Percentiles rank a stretch among this genome's conserved stretches.
phyloP scores from a whole-genome alignment of 2,888 invertebrate species.

The Hydrotaea diabolus region DNA sequence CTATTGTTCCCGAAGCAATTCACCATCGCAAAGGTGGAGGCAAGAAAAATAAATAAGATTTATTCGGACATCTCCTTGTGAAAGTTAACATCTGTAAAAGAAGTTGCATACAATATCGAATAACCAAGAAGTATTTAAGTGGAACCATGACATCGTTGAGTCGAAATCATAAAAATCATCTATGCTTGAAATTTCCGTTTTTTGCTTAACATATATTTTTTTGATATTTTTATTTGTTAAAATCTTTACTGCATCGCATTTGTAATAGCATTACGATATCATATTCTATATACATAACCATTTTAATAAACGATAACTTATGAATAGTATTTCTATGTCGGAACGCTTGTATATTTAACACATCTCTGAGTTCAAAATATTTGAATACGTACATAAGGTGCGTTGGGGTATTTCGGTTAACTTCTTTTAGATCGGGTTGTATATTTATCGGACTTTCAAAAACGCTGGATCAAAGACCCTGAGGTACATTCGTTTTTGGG shows the following conservation, averaged over 20 bases:
- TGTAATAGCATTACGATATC: background rate
- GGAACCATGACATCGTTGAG: background rate
- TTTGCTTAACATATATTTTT: conserved; percentile 14
- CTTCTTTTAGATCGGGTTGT: too few species aligned
- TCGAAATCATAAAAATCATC: background rate
- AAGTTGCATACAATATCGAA: conserved; percentile 4
- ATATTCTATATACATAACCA: background rate
- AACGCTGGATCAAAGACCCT: too few species aligned
- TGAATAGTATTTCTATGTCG: too few species aligned
- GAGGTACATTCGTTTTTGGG: too few species aligned
- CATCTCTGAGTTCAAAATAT: too few species aligned
- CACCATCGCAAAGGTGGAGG: conserved; percentile 71
- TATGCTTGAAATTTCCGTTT: background rate
- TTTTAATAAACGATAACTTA: background rate
- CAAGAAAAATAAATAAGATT: conserved; percentile 74
- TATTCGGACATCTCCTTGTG: background rate
- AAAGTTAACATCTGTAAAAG: background rate
- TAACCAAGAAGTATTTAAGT: background rate
- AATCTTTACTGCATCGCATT: background rate
- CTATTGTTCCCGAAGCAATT: conserved; percentile 57
- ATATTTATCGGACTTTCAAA: too few species aligned
- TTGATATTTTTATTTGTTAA: background rate
- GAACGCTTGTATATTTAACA: too few species aligned
- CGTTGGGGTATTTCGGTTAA: too few species aligned
- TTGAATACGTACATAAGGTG: too few species aligned